phyloP scores from a whole-genome alignment of 2,113 vertebrate genomes.

The Trematocara stigmaticum region DNA sequence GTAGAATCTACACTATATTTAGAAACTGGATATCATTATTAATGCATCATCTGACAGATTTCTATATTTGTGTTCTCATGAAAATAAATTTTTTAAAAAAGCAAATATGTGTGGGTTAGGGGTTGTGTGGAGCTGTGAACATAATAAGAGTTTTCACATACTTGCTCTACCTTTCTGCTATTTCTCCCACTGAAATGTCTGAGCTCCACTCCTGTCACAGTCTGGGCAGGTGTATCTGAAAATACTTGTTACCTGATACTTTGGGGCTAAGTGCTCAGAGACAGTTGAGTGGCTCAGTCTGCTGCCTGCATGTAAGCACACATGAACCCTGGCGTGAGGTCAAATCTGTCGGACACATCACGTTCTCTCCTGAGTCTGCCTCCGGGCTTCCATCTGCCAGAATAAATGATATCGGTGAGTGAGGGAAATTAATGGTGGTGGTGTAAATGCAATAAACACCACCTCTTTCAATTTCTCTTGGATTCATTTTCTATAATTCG shows the following conservation, averaged over 20 bases:
- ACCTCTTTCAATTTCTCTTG: neutral
- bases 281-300: neutral
- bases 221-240: conserved; percentile 9
- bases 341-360: neutral
- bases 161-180: neutral
- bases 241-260: conserved; percentile 30
- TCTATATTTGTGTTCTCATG: neutral
- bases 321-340: neutral
- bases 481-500: neutral
- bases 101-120: neutral
- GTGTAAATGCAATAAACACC: neutral
- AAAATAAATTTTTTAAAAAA: fast-evolving
- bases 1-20: neutral
- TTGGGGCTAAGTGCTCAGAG: neutral
- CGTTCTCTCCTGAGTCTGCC: neutral
- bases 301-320: neutral
- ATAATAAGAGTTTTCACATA: neutral
- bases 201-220: neutral
- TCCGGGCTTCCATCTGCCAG: neutral
- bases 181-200: neutral
- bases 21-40: neutral
- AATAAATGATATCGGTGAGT: neutral
- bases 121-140: neutral
- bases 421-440: neutral
- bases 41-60: neutral